These are phyloP conservation scores for Limnephilus marmoratus DNA, from an alignment of 2,888 invertebrate species.

Conservation along the genomic window DNA sequence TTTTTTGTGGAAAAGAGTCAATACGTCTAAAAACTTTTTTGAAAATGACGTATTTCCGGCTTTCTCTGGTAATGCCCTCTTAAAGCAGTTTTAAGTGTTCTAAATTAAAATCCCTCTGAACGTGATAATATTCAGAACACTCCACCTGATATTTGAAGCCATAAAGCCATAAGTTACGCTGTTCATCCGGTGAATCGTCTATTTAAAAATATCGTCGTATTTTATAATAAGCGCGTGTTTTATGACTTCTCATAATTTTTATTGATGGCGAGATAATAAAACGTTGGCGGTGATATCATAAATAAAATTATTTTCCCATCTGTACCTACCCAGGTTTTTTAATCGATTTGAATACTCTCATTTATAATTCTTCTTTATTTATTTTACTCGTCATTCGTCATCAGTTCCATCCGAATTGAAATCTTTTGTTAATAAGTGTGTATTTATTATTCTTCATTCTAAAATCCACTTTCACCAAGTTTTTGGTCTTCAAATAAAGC, in stretches of 20 bases:
- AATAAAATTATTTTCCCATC: background rate
- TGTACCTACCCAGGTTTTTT: background rate
- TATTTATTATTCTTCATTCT: background rate
- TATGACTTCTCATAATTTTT: slow-evolving; percentile 10
- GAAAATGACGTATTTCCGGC: no score
- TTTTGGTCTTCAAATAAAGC: no score
- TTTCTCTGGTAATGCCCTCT: no score
- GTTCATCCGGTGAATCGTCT: slow-evolving; percentile 2
- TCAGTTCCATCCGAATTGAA: background rate
- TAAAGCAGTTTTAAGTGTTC: background rate
- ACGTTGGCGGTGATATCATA: background rate
- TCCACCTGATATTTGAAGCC: background rate
- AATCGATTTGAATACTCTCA: background rate
- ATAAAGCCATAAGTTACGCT: background rate
- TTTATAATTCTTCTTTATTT: background rate
- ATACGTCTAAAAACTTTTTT: no score
- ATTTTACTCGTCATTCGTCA: background rate
- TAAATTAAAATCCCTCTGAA: background rate
- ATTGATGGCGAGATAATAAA: slow-evolving; percentile 12
- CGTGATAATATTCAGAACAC: background rate
- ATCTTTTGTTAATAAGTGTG: background rate
- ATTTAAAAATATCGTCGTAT: slow-evolving; percentile 10
- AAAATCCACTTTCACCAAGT: no score
- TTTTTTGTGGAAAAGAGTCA: no score
- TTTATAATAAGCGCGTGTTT: background rate